These are phyloP conservation scores for Ctenoplectra terminalis DNA, from an alignment of 1,140 invertebrate genomes.

Conservation along the genomic window DNA sequence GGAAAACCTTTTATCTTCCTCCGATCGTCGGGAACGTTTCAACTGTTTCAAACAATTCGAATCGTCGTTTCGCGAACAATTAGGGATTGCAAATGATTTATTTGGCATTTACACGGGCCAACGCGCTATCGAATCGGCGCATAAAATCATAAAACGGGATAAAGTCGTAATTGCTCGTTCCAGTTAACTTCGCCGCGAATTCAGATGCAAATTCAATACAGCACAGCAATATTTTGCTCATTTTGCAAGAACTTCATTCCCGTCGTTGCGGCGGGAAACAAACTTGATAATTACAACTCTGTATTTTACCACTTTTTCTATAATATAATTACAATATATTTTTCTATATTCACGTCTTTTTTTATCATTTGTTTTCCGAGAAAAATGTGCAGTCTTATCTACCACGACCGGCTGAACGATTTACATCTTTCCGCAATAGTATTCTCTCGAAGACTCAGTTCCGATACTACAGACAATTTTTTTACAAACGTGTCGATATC, in stretches of 20 bases:
- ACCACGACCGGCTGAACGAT: too few relatives aligned
- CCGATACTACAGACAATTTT: too few relatives aligned
- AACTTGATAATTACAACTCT: constrained; percentile 23
- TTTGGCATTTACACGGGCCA: constrained; percentile 8
- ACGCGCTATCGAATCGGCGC: constrained; percentile 13
- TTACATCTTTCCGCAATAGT: too few relatives aligned
- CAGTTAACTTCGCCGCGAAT: constrained; percentile 19
- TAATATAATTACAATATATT: too few relatives aligned
- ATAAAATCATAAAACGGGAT: constrained; percentile 20
- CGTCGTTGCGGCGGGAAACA: background rate
- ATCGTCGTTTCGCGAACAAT: background rate
- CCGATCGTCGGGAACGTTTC: too few relatives aligned
- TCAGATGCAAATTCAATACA: constrained; percentile 42
- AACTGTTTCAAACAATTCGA: too few relatives aligned
- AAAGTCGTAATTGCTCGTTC: constrained; percentile 45
- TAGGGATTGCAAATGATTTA: background rate
- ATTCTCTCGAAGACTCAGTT: too few relatives aligned
- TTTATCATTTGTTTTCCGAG: too few relatives aligned
- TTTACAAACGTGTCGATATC: too few relatives aligned
- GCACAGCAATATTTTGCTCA: constrained; percentile 39
- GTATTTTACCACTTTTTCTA: too few relatives aligned
- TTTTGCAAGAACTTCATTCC: constrained; percentile 31
- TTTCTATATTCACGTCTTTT: too few relatives aligned
- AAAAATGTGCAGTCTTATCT: too few relatives aligned
- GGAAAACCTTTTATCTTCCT: background rate